Evolutionary conservation across 2,888 invertebrate genomes (phyloP), one percentile per base, ranked within the genome.

Genomic region (Gibbula magus): DNA sequence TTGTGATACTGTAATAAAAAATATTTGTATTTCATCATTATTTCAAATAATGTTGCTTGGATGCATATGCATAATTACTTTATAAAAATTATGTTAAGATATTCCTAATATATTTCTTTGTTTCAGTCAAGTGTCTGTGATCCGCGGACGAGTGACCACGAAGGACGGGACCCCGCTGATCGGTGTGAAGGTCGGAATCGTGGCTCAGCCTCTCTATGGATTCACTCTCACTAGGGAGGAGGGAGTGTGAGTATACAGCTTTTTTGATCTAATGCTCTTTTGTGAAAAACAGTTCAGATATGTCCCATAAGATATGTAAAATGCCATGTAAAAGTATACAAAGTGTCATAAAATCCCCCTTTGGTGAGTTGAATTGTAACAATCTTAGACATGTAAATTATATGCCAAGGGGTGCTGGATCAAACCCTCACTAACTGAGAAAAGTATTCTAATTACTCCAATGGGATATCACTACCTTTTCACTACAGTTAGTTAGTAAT

Each of bases 141-240:
- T 99, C 95, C 96, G 99, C 92, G 99, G 99, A 88, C 97, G 97
- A 94, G 98, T 99, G 92, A 96, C 98, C 88, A 96, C 97, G 83
- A 96, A 96, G 82, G 98, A 98, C 94, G 98, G 98, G 85, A 95
- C 98, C 88, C 98, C 99, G 87, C 96, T 99, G 94, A 96, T 98
- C 93, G 99, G 99, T 92, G 98, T 99, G 92, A 95, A 99, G 88
- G 98, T 99, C 81, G 97, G 97, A 84, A 98, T 99, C 90, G 97
- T 97, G 79, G 97, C 97, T 4, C 96, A 98, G n/a, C 94, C 97
- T 74, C 95, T 97, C 88, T 98, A 98, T 94, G 99, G 99, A 18
- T 98, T 98, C 93, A 99, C 99, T 13, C 87, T 93, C 0, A 92
- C 93, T 20, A 84, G 94, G 75, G 89, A 90, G 80, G 91, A 92